Evolutionary conservation across 2,888 invertebrate genomes (phyloP).

Genomic region (Acanthosepion lycidas): DNA sequence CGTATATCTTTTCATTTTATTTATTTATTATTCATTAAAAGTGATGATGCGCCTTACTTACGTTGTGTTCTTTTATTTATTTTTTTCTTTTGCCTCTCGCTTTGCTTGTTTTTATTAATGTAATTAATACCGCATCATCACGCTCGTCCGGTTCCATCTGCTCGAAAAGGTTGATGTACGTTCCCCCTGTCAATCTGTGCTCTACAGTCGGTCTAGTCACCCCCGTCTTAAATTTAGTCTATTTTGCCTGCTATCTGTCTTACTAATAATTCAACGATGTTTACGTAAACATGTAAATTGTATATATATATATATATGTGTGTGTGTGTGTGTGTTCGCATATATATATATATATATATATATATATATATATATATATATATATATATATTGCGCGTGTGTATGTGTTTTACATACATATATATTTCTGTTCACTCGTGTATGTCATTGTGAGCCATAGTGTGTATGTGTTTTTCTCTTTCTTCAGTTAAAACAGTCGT

Average conservation of each 20-base stretch:
- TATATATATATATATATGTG: no score
- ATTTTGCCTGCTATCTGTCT: neutral
- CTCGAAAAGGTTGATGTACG: neutral
- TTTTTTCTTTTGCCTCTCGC: neutral
- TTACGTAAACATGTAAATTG: neutral
- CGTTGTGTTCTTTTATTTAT: neutral
- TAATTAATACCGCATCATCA: neutral
- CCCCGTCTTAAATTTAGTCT: neutral
- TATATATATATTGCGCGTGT: no score
- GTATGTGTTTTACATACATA: no score
- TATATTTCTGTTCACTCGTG: no score
- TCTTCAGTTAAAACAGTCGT: neutral
- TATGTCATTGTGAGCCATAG: no score
- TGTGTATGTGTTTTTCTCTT: neutral
- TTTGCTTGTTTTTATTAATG: neutral
- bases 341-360: no score
- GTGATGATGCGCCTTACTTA: neutral
- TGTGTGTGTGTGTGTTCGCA: no score
- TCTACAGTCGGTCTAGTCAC: neutral
- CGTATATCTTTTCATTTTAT: neutral
- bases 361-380: no score
- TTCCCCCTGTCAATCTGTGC: neutral
- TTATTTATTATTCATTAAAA: neutral
- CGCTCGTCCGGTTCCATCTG: neutral
- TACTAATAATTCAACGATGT: neutral